These are phyloP conservation scores for Noctilio leporinus DNA, from an alignment of 2,113 vertebrate species.

Conservation along the genomic window DNA sequence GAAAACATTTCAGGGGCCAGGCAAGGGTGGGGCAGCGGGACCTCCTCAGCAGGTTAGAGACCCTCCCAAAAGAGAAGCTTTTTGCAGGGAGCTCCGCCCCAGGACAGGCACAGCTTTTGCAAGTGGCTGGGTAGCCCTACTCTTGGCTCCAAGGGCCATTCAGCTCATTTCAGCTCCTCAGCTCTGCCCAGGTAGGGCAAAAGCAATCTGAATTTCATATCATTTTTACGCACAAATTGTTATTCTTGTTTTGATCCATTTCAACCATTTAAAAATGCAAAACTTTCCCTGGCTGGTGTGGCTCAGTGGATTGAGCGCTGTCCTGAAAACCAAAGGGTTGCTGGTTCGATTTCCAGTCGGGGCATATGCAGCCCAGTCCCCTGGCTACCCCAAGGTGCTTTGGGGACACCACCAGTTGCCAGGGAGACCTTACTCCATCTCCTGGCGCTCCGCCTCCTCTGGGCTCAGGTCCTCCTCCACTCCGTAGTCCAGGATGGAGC, in stretches of 20 bases:
- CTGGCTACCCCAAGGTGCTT: not conserved
- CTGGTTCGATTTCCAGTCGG: not conserved
- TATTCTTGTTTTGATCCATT: not conserved
- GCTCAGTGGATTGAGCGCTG: too few species aligned
- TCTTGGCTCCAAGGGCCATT: not conserved
- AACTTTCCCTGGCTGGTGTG: too few species aligned
- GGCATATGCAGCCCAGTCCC: not conserved
- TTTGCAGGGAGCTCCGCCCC: not conserved
- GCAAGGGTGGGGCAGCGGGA: not conserved
- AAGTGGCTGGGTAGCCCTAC: fast-evolving
- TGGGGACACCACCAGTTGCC: not conserved
- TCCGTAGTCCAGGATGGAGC: conserved; percentile 90
- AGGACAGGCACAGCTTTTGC: not conserved
- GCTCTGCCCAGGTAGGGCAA: not conserved
- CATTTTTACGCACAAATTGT: not conserved
- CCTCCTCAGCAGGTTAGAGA: not conserved
- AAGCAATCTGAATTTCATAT: not conserved
- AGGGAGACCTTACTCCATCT: conserved; percentile 77
- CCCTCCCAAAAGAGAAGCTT: not conserved
- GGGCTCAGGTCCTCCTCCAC: conserved; percentile 89
- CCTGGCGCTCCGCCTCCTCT: conserved; percentile 74
- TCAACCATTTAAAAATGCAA: not conserved
- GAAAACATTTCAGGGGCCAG: not conserved
- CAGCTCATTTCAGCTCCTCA: not conserved
- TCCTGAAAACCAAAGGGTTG: too few species aligned